These are phyloP conservation scores for Dermolepida albohirtum DNA, from an alignment of 2,888 invertebrate genomes.

Conservation along the genomic window DNA sequence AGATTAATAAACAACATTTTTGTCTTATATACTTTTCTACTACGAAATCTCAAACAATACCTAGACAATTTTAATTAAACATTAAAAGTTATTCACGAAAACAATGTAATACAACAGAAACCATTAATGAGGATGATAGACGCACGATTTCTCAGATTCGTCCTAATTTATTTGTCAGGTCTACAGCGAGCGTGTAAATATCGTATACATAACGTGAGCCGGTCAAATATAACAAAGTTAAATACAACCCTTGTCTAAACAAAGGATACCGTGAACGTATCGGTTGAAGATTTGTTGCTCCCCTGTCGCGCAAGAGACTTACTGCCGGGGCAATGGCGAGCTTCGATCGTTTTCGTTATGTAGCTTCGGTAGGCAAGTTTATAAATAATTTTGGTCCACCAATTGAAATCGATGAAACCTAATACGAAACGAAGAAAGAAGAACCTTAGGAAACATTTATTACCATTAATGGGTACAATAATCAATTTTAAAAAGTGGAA, in stretches of 20 bases:
- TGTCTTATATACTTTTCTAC: too few relatives aligned
- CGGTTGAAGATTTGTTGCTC: conserved; percentile 56
- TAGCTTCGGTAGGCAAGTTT: conserved; percentile 27
- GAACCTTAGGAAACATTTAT: too few relatives aligned
- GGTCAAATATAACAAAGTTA: conserved; percentile 60
- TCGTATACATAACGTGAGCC: conserved; percentile 55
- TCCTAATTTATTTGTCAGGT: conserved; percentile 58
- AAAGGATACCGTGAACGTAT: conserved; percentile 55
- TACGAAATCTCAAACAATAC: too few relatives aligned
- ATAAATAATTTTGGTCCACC: conserved; percentile 30
- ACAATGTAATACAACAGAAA: conserved; percentile 6
- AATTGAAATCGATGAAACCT: conserved; percentile 20
- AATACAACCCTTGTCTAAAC: conserved; percentile 60
- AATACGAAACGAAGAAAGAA: conserved; percentile 1
- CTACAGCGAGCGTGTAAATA: conserved; percentile 48
- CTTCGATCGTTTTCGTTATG: conserved; percentile 27
- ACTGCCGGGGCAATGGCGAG: conserved; percentile 32
- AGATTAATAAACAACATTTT: too few relatives aligned
- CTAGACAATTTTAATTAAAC: too few relatives aligned
- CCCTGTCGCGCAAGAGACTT: conserved; percentile 42
- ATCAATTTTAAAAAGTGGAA: neutral
- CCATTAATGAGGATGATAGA: conserved; percentile 20
- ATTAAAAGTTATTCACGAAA: neutral
- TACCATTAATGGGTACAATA: neutral
- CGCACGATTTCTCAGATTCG: conserved; percentile 22